Evolutionary conservation across 2,113 vertebrate species (phyloP), one percentile per base, ranked within the genome.

Genomic region (Pterophyllum scalare): DNA sequence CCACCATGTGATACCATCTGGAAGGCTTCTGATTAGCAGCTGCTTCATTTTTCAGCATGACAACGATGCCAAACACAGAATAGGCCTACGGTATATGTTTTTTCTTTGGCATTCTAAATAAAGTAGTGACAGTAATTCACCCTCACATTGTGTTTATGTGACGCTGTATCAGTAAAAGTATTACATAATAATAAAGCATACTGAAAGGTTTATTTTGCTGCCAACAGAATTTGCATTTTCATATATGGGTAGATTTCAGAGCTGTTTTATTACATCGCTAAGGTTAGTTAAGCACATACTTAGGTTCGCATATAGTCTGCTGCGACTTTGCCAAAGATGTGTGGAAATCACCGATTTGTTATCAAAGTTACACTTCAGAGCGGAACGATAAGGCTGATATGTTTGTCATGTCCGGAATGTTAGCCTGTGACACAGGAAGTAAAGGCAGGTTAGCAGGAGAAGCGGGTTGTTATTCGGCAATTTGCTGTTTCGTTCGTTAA

Each of bases 391-490:
- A 1, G 61, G 31, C 28, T 70, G 19, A 22, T 19, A 7, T 9
- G 2, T 0, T 54, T 3, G 19, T 60, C 28, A 8, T 54, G 6
- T 7, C 70, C 84, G 91, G 92, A 87, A 13, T 2, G 22, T 77
- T 59, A 89, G 26, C 3, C 13, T 9, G 83, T 43, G 49, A 92
- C 92, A 93, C 93, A 89, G 95, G 95, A 95, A 94, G 90, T 90
- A 38, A 40, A 74, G 67, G 80, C 57, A 26, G 87, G 83, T 61
- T 59, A 88, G 49, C 57, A 75, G 57, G 52, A 70, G 75, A 22
- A 87, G 77, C 28, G 9, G 87, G 10, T 83, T 87, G 77, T 59
- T 77, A 35, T 15, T 78, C 17, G n/a, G 46, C 7, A 20, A 31
- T 75, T 57, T 64, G 38, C 28, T 62, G 61, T 87, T 89, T 87